Evolutionary conservation across 2,888 invertebrate species (phyloP).

Genomic region (Cabera pusaria): DNA sequence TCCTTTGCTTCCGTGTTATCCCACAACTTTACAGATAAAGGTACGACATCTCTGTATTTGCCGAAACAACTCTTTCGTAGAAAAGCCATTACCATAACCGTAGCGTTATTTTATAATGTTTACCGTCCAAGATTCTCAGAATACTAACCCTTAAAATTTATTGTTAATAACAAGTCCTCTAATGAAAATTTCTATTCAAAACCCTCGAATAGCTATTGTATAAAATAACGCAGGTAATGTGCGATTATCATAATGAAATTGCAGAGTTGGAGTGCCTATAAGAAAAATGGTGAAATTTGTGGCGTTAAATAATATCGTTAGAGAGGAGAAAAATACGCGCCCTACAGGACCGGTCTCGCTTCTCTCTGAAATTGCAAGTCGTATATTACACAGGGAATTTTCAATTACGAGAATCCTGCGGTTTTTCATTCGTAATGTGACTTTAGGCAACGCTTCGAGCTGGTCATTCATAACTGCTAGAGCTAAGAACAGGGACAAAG

Average conservation of each 20-base stretch:
- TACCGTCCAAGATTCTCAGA: conserved; percentile 13
- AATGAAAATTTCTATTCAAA: conserved; percentile 49
- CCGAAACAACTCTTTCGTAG: conserved; percentile 16
- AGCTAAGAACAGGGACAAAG: conserved; percentile 26
- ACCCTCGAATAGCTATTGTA: conserved; percentile 45
- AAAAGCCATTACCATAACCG: conserved; percentile 32
- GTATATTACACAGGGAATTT: conserved; percentile 82
- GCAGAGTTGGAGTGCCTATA: conserved; percentile 58
- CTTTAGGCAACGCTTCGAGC: conserved; percentile 72
- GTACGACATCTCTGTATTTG: conserved; percentile 12
- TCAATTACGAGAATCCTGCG: conserved; percentile 82
- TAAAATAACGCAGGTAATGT: conserved; percentile 58
- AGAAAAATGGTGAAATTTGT: conserved; percentile 79
- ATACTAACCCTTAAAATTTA: conserved; percentile 35
- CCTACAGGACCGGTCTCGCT: conserved; percentile 60
- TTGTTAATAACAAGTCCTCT: conserved; percentile 29
- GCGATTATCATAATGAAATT: conserved; percentile 81
- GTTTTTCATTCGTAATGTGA: conserved; percentile 82
- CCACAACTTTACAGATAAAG: conserved; percentile 13
- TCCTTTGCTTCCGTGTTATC: conserved; percentile 32
- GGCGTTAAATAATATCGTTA: conserved; percentile 81
- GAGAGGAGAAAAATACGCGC: conserved; percentile 71
- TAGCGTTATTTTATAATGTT: conserved; percentile 33
- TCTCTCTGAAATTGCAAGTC: conserved; percentile 78
- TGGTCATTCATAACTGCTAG: conserved; percentile 69